Evolutionary conservation across 2,113 vertebrate species (phyloP).

Genomic region (Petrocephalus zakoni): DNA sequence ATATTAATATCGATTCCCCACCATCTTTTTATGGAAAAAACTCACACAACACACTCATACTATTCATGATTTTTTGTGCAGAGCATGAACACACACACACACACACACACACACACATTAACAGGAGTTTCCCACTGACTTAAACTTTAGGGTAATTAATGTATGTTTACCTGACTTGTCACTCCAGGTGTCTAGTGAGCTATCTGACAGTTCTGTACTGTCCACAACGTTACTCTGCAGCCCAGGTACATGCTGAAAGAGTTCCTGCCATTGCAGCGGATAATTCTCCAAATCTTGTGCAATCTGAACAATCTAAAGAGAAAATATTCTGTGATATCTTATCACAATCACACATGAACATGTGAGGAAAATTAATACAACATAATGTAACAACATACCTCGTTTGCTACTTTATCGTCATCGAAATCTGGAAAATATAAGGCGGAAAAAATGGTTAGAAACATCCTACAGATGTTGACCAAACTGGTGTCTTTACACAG

Average conservation of each 20-base stretch:
- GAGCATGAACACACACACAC: not conserved
- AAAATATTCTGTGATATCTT: conserved; percentile 32
- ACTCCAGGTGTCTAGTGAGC: too few relatives aligned
- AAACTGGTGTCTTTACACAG: not conserved
- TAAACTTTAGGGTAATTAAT: not conserved
- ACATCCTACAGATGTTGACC: not conserved
- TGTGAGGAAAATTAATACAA: conserved; percentile 19
- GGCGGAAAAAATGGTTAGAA: conserved; percentile 13
- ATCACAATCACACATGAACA: conserved; percentile 31
- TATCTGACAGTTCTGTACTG: not conserved
- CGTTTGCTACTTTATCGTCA: conserved; percentile 34
- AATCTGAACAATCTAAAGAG: conserved; percentile 53
- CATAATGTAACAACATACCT: not conserved
- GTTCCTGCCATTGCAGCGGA: conserved; percentile 15
- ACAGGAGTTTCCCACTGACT: not conserved
- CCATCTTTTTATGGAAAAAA: not conserved
- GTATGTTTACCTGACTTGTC: not conserved
- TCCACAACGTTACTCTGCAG: conserved; percentile 19
- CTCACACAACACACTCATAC: not conserved
- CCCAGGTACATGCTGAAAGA: not conserved
- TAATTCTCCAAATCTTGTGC: conserved; percentile 57
- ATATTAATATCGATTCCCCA: not conserved
- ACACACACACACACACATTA: not conserved
- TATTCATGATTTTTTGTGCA: not conserved
- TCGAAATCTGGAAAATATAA: conserved; percentile 26